Evolutionary conservation across 2,888 invertebrate species (phyloP), one percentile per base, ranked within the genome.

Genomic region (Drosophila kanekoi): DNA sequence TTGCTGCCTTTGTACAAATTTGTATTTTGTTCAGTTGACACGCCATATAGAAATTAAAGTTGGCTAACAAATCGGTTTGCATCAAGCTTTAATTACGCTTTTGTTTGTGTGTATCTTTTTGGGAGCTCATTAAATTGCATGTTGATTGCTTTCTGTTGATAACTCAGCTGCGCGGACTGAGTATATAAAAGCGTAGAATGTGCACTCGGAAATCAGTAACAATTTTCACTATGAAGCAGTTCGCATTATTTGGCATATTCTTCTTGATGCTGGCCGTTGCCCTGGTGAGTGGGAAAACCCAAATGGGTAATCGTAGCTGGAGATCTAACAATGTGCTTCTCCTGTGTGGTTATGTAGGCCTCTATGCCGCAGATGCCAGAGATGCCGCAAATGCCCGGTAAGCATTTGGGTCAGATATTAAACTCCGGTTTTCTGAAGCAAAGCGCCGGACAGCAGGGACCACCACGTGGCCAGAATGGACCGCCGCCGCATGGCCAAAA

Each of bases 221-320:
- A 63, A 32, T 40, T 35, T 52, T 23, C n/a, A 83, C 52, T 51
- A 82, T 82, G 81, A 82, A 82, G 58, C 77, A 83, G 41, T 88
- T 82, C 14, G 73, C 68, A 64, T 53, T 88, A 14, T 68, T 82
- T 68, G 81, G 66, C 54, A 45, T 83, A 13, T 40, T 82, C 5
- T 43, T 88, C 5, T 20, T 88, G 43, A 62, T 80, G 20, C 45
- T 82, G 70, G 72, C 70, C 33, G 43, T 87, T 32, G 87, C 66
- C 3, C 13, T 80, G 84, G 81, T 82, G 40, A 86, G 89, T 57
- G 20, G 0, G 18, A 44, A 38, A 10, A 35, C 8, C 4, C 10
- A 14, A 14, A 20, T 4, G 3, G 14, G 4, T 10, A 41, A 16
- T 35, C 13, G 14, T 14, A 13, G 38, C 18, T 9, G 11, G 4